Evolutionary conservation across 2,113 vertebrate species (phyloP).

Genomic region (Phoxinus phoxinus): DNA sequence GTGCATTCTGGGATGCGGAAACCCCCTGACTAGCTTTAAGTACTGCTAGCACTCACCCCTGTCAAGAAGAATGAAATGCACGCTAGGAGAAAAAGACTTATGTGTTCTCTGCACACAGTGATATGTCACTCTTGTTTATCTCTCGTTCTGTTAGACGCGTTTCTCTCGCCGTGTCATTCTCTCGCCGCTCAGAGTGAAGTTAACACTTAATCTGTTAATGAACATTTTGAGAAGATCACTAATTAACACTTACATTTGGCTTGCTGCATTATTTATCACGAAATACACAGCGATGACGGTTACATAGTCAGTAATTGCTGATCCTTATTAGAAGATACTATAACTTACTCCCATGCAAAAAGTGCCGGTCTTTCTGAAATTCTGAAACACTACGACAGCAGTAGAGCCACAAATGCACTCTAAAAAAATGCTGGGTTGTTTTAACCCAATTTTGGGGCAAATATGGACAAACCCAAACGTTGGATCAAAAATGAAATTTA

Average conservation of each 20-base stretch:
- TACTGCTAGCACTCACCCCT: slow-evolving; percentile 63
- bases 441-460: no score
- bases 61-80: slow-evolving; percentile 68
- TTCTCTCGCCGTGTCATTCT: background rate
- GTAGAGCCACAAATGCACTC: background rate
- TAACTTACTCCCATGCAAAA: background rate
- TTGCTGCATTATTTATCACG: background rate
- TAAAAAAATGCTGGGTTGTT: no score
- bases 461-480: no score
- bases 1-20: slow-evolving; percentile 54
- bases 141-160: background rate
- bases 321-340: slow-evolving; percentile 11
- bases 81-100: slow-evolving; percentile 32
- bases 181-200: background rate
- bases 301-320: background rate
- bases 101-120: slow-evolving; percentile 30
- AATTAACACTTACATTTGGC: background rate
- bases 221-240: slow-evolving; percentile 2
- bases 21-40: slow-evolving; percentile 59
- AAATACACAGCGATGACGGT: background rate
- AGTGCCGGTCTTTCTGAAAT: background rate
- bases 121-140: slow-evolving; percentile 11
- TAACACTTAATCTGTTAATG: slow-evolving; percentile 12
- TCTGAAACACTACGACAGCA: background rate
- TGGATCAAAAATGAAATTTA: no score